Percentiles rank a stretch among this genome's conserved stretches.
phyloP scores from a whole-genome alignment of 2,113 vertebrate species.

The Heterotis niloticus region DNA sequence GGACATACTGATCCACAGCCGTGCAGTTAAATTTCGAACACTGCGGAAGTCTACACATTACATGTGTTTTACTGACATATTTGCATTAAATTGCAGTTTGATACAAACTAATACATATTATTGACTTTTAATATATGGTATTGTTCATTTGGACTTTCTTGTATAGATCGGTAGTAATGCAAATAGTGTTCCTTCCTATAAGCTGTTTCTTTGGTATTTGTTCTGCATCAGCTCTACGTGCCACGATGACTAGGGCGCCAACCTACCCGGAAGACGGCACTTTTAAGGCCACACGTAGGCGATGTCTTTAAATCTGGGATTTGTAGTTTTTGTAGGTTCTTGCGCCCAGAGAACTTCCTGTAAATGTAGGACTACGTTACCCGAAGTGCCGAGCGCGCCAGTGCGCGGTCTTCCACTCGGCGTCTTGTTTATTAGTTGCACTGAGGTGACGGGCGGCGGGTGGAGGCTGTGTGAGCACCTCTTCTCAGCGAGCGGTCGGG shows the following conservation, averaged over 20 bases:
- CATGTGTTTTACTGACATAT: no score
- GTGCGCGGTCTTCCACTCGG: neutral
- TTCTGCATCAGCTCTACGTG: no score
- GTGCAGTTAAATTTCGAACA: no score
- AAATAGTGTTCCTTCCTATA: no score
- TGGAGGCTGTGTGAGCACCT: constrained; percentile 7
- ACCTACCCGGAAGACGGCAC: constrained; percentile 8
- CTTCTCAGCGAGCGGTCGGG: neutral
- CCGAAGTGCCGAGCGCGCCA: constrained; percentile 7
- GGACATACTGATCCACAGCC: no score
- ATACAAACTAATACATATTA: neutral
- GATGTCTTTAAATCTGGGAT: neutral
- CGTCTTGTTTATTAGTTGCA: constrained; percentile 26
- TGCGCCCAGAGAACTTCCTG: neutral
- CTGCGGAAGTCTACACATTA: no score
- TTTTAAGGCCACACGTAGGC: constrained; percentile 3
- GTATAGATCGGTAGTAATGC: no score
- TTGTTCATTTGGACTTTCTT: no score
- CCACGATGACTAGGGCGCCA: neutral
- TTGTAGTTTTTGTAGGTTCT: constrained; percentile 6
- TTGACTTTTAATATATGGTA: no score
- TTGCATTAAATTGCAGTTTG: no score
- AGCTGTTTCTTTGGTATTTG: no score
- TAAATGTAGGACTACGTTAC: neutral
- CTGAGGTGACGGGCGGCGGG: constrained; percentile 15